phyloP scores from a whole-genome alignment of 2,113 vertebrate species.

The Columba livia region DNA sequence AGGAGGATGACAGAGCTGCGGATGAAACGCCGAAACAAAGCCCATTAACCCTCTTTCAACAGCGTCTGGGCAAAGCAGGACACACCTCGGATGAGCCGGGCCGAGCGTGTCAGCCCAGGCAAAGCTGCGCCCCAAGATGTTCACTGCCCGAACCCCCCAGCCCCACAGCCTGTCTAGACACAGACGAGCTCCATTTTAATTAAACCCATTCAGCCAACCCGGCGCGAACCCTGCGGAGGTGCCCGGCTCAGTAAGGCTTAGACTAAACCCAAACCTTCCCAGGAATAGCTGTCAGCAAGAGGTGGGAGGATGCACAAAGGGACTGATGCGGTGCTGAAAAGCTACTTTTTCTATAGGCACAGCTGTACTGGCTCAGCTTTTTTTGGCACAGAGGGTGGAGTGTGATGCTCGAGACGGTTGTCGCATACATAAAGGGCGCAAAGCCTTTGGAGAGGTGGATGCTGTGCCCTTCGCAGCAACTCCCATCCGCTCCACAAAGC shows the following conservation, averaged over 20 bases:
- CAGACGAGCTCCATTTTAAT: neutral
- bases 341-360: neutral
- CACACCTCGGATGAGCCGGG: neutral
- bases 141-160: neutral
- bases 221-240: neutral
- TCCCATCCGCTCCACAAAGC: neutral
- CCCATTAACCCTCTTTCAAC: neutral
- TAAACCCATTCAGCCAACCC: neutral
- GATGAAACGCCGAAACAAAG: neutral
- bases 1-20: neutral
- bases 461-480: neutral
- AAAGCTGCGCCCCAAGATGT: neutral
- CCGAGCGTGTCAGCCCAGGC: accelerated
- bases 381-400: neutral
- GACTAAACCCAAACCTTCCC: neutral
- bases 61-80: neutral
- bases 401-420: neutral
- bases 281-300: neutral
- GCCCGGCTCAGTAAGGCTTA: neutral
- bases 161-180: neutral
- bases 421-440: neutral
- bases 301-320: neutral
- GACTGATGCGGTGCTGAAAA: accelerated
- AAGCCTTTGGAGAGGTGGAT: neutral
- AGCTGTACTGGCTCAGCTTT: neutral